These are phyloP conservation scores for Hypothenemus hampei DNA, from an alignment of 1,140 invertebrate genomes.

Conservation along the genomic window DNA sequence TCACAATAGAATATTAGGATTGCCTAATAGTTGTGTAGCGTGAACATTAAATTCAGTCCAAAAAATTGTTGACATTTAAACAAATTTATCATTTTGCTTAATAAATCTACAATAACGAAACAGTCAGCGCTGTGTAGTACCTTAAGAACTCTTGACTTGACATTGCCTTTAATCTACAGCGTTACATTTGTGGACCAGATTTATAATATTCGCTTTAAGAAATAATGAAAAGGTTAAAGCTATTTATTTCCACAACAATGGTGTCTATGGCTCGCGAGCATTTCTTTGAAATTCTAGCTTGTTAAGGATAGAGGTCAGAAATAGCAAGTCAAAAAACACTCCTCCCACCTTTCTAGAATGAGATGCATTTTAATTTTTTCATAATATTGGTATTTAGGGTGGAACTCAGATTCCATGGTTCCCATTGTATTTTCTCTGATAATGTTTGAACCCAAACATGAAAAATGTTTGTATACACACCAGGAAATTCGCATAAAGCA, in stretches of 20 bases:
- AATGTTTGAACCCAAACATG: too few species aligned
- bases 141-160: conserved; percentile 3
- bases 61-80: conserved; percentile 13
- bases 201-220: conserved; percentile 23
- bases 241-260: conserved; percentile 24
- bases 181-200: conserved; percentile 19
- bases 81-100: conserved; percentile 10
- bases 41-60: too few species aligned
- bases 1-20: too few species aligned
- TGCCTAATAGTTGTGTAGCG: too few species aligned
- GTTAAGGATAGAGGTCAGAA: conserved; percentile 19
- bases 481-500: background rate
- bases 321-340: conserved; percentile 1
- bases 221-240: conserved; percentile 23
- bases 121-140: background rate
- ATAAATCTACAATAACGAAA: conserved; percentile 14
- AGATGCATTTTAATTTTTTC: background rate
- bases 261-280: conserved; percentile 2
- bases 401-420: too few species aligned
- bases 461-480: background rate
- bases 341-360: too few species aligned
- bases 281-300: conserved; percentile 13
- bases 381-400: background rate
- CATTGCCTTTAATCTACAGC: conserved; percentile 2
- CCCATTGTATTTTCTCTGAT: too few species aligned